Percentiles rank a stretch among this genome's conserved stretches.
Evolutionary conservation across 2,888 invertebrate species (phyloP).

Genomic region (Dryomyza anilis): DNA sequence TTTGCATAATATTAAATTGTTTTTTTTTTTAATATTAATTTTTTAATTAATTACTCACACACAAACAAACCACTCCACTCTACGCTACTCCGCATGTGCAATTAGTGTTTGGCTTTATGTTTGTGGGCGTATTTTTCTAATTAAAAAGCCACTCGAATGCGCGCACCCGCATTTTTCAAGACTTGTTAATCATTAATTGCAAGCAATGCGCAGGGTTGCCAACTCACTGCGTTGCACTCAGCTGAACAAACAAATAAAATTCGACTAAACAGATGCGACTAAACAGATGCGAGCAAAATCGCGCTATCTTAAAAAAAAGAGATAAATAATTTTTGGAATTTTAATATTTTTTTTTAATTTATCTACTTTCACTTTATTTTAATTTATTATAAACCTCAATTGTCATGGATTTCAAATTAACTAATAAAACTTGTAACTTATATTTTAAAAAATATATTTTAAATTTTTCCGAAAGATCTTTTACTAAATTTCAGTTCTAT

Average conservation of each 20-base stretch:
- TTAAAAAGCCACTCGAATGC: slow-evolving; percentile 1
- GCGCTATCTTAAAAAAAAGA: too few species aligned
- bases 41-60: slow-evolving; percentile 20
- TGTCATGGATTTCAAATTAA: too few species aligned
- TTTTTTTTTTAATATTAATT: slow-evolving; percentile 24
- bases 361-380: too few species aligned
- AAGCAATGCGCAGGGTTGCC: slow-evolving; percentile 11
- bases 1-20: slow-evolving; percentile 20
- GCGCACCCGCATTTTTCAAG: slow-evolving; percentile 8
- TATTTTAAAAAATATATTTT: too few species aligned
- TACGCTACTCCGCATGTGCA: background rate
- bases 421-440: too few species aligned
- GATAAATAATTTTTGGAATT: too few species aligned
- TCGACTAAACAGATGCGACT: too few species aligned
- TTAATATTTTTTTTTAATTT: too few species aligned
- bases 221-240: background rate
- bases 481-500: background rate
- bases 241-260: too few species aligned
- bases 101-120: slow-evolving; percentile 19
- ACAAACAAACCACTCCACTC: background rate
- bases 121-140: slow-evolving; percentile 19
- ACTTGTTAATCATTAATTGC: slow-evolving; percentile 15
- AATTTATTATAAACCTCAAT: too few species aligned
- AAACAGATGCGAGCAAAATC: too few species aligned
- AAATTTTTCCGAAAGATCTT: too few species aligned